Conservation (phyloP, 2,797 vertebrate genomes). For the Centroberyx gerrardi region DNA sequence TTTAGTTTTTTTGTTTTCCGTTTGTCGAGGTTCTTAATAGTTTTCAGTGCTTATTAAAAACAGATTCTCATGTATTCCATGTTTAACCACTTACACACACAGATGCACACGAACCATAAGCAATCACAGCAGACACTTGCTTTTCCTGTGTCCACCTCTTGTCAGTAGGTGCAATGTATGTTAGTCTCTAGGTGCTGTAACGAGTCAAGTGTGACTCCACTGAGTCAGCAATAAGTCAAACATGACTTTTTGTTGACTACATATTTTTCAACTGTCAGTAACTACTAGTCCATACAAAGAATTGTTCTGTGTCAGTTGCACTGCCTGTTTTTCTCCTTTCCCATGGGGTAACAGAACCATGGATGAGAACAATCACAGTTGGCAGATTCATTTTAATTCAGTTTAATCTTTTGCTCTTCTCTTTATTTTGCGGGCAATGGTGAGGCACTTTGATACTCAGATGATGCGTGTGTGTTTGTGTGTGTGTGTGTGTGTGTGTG, state of each 20-base stretch:
- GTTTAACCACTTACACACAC: constrained; percentile 46
- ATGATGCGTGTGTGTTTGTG: constrained; percentile 31
- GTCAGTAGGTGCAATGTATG: constrained; percentile 62
- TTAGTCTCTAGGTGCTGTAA: constrained; percentile 69
- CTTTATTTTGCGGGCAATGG: constrained; percentile 46
- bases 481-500: constrained; percentile 4
- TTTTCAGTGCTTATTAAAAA: constrained; percentile 70
- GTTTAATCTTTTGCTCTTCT: constrained; percentile 6
- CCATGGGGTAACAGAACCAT: constrained; percentile 47
- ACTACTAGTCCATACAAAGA: constrained; percentile 26
- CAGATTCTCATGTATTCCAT: constrained; percentile 47
- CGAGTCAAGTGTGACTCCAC: constrained; percentile 53
- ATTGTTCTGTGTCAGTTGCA: constrained; percentile 35
- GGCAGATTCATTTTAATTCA: constrained; percentile 33
- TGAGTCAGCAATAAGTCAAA: constrained; percentile 31
- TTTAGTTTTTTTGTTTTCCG: constrained; percentile 59
- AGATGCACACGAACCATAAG: constrained; percentile 51
- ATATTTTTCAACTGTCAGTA: constrained; percentile 37
- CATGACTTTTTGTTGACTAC: constrained; percentile 35
- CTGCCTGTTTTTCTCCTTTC: constrained; percentile 34
- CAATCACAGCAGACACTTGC: constrained; percentile 62
- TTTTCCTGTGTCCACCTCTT: constrained; percentile 67
- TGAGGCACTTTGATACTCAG: constrained; percentile 54
- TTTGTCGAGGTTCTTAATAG: constrained; percentile 66
- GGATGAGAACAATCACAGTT: constrained; percentile 55